Evolutionary conservation across 2,888 invertebrate genomes (phyloP).

Genomic region (Diogma glabrata): DNA sequence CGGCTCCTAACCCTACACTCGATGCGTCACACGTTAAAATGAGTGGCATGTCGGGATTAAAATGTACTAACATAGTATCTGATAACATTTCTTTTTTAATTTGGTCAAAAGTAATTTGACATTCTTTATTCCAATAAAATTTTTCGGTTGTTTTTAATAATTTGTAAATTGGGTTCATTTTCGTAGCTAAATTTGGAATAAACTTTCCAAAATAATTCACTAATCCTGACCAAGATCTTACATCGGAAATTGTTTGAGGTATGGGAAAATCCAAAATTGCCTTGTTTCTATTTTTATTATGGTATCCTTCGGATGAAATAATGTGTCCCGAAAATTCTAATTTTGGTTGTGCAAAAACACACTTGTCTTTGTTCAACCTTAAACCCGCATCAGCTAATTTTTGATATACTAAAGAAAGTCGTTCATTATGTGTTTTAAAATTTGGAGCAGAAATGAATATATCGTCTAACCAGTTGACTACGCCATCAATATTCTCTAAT

Average conservation of each 20-base stretch:
- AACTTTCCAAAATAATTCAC: background rate
- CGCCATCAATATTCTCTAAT: constrained; percentile 19
- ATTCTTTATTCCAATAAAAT: background rate
- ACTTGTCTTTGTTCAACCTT: background rate
- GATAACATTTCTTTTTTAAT: background rate
- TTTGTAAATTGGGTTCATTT: background rate
- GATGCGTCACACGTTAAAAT: too few species aligned
- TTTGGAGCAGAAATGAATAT: too few species aligned
- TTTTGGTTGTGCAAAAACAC: background rate
- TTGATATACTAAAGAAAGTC: too few species aligned
- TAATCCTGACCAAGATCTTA: background rate
- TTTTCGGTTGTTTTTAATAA: background rate
- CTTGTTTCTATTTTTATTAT: background rate
- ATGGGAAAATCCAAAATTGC: background rate
- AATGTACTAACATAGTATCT: too few species aligned
- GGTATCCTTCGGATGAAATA: background rate
- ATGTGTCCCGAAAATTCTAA: background rate
- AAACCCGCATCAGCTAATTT: too few species aligned
- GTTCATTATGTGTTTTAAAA: too few species aligned
- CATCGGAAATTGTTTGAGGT: background rate
- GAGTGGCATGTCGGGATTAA: too few species aligned
- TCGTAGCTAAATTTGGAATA: background rate
- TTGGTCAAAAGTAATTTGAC: background rate
- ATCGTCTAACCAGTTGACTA: too few species aligned
- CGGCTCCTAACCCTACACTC: too few species aligned